phyloP scores from a whole-genome alignment of 2,797 vertebrate species.

The Hipposideros larvatus region DNA sequence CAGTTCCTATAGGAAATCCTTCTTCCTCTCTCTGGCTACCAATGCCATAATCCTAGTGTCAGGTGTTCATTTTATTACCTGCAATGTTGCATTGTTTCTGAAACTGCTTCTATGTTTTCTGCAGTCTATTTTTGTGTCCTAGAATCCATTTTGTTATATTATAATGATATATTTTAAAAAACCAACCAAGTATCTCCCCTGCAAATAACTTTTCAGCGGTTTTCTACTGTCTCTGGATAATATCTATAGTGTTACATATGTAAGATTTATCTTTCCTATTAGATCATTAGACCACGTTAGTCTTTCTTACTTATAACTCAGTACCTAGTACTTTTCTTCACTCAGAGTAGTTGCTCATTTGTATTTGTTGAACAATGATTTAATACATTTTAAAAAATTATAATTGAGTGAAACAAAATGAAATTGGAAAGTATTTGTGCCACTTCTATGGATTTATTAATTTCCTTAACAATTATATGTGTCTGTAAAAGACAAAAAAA shows the following conservation, averaged over 20 bases:
- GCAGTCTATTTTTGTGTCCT: background rate
- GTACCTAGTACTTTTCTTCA: background rate
- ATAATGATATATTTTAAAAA: background rate
- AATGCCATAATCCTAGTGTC: background rate
- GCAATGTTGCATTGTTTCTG: background rate
- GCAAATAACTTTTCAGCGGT: background rate
- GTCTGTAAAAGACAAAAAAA: background rate
- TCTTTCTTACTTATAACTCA: background rate
- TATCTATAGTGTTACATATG: background rate
- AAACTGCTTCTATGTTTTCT: conserved; percentile 2
- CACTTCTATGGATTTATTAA: background rate
- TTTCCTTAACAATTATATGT: background rate
- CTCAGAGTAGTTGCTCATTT: background rate
- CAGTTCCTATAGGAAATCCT: background rate
- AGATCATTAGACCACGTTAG: background rate
- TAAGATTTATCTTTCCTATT: background rate
- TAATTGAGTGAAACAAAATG: background rate
- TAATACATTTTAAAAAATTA: background rate
- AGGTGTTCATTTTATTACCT: background rate
- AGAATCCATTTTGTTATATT: background rate
- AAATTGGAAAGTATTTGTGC: background rate
- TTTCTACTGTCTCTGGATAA: background rate
- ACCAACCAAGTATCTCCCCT: background rate
- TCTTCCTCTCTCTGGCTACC: background rate
- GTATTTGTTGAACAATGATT: background rate